Evolutionary conservation across 2,113 vertebrate species (phyloP).

Genomic region (Delphinus delphis): DNA sequence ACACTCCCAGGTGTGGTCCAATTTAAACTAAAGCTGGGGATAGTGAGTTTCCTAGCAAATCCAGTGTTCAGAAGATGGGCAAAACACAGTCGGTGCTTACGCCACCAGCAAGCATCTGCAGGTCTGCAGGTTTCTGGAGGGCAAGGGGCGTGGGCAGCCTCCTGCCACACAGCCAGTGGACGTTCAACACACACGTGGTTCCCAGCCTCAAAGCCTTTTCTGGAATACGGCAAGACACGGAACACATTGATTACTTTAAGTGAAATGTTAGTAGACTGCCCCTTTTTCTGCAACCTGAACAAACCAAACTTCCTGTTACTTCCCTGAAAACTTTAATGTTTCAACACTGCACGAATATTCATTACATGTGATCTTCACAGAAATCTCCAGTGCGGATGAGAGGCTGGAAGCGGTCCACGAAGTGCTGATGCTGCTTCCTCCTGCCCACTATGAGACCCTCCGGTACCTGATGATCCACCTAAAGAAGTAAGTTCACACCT

Average conservation of each 20-base stretch:
- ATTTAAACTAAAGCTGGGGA: neutral
- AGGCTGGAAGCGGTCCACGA: slow-evolving; percentile 96
- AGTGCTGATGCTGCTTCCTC: slow-evolving; percentile 93
- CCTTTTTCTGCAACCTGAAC: neutral
- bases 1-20: neutral
- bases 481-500: slow-evolving; percentile 89
- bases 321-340: neutral
- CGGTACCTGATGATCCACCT: slow-evolving; percentile 97
- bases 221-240: neutral
- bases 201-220: neutral
- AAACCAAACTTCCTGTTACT: neutral
- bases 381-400: slow-evolving; percentile 91
- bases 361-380: slow-evolving; percentile 79
- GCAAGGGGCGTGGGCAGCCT: neutral
- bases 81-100: no score
- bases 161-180: no score
- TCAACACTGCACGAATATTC: neutral
- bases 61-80: neutral
- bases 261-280: neutral
- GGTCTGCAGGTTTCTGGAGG: neutral
- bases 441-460: slow-evolving; percentile 97
- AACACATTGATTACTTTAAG: neutral
- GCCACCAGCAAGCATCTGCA: no score
- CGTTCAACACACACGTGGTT: accelerated
- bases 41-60: neutral